A percentile compares a stretch with the other conserved stretches of the same genome.
Conservation (phyloP, 2,113 vertebrate genomes). For the Myodes glareolus region DNA sequence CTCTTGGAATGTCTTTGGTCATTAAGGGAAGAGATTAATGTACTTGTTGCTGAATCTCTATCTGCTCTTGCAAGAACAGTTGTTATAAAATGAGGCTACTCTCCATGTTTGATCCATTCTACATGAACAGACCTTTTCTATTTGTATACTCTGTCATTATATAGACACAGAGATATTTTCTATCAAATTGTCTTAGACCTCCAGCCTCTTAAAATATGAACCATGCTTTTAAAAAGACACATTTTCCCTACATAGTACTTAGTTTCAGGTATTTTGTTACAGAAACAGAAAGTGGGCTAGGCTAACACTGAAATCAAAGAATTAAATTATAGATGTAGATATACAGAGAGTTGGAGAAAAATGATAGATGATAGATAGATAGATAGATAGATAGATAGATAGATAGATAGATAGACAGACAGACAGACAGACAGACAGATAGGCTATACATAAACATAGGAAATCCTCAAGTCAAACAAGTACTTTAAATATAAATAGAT, state of each 20-base stretch:
- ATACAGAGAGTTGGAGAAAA: no score
- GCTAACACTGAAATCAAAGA: background rate
- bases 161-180: background rate
- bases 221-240: background rate
- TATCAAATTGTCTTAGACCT: background rate
- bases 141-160: background rate
- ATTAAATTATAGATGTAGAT: background rate
- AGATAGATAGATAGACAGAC: background rate
- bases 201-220: background rate
- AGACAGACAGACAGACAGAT: no score
- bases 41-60: background rate
- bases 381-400: background rate
- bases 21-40: background rate
- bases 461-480: background rate
- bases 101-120: background rate
- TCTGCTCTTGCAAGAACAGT: background rate
- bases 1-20: background rate
- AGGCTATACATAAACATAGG: background rate
- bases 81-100: background rate
- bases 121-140: background rate
- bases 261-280: background rate
- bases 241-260: background rate
- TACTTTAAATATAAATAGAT: background rate
- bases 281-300: background rate
- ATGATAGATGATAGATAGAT: background rate